These are phyloP conservation scores for Morpho achilles DNA, from an alignment of 2,888 invertebrate genomes.

Conservation along the genomic window DNA sequence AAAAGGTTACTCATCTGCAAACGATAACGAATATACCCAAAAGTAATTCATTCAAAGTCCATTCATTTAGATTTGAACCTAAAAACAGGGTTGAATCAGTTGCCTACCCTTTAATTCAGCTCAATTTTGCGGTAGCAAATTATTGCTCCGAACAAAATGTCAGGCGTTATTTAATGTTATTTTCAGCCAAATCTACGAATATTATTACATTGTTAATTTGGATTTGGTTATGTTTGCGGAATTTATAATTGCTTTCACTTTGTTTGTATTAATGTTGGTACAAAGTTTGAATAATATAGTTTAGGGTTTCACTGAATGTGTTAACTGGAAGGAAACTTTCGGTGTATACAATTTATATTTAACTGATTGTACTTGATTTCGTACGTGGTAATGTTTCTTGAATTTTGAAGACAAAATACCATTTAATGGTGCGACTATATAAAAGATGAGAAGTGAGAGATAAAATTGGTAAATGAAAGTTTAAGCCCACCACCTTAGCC, in stretches of 20 bases:
- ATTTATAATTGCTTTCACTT: constrained; percentile 13
- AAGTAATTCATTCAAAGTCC: background rate
- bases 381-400: too few species aligned
- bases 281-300: constrained; percentile 2
- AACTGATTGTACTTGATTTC: too few species aligned
- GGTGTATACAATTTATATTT: too few species aligned
- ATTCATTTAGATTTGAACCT: constrained; percentile 9
- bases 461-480: too few species aligned
- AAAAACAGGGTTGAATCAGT: constrained; percentile 23
- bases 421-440: too few species aligned
- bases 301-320: too few species aligned
- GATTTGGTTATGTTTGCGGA: constrained; percentile 16
- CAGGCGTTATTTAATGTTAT: constrained; percentile 33
- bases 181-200: constrained; percentile 11
- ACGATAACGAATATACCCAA: background rate
- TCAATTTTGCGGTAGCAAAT: constrained; percentile 30
- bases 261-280: constrained; percentile 1
- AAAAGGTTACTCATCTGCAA: constrained; percentile 1
- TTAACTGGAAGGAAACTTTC: too few species aligned
- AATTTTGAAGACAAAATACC: too few species aligned
- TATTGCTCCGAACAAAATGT: constrained; percentile 32
- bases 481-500: too few species aligned
- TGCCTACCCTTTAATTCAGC: constrained; percentile 29
- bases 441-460: too few species aligned
- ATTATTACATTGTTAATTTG: constrained; percentile 18